Conservation (phyloP, 2,888 invertebrate genomes). For the Torymus auratus region DNA sequence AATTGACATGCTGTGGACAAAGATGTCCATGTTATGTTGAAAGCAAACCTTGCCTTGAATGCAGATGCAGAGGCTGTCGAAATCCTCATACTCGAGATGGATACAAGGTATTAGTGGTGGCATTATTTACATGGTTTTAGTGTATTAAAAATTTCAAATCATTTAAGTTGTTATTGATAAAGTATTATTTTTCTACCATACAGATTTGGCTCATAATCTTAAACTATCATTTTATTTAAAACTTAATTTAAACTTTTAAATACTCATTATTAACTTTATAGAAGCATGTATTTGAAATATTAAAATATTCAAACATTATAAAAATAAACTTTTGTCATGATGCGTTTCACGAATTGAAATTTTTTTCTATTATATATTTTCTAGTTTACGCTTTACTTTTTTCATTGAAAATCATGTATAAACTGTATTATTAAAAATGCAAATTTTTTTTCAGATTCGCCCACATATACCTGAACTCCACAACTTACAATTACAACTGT, state of each 20-base stretch:
- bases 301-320: too few relatives aligned
- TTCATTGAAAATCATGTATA: too few relatives aligned
- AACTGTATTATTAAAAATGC: slow-evolving; percentile 7
- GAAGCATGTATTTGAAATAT: too few relatives aligned
- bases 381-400: too few relatives aligned
- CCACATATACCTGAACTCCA: slow-evolving; percentile 84
- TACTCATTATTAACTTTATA: too few relatives aligned
- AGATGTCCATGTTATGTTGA: slow-evolving; percentile 96
- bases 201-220: background rate
- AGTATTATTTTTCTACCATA: background rate
- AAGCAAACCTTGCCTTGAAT: slow-evolving; percentile 91
- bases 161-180: slow-evolving; percentile 8
- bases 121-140: too few relatives aligned
- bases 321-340: too few relatives aligned
- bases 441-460: slow-evolving; percentile 78
- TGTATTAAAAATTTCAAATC: background rate
- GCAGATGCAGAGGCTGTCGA: slow-evolving; percentile 94
- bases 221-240: too few relatives aligned
- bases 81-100: slow-evolving; percentile 93
- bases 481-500: slow-evolving; percentile 79
- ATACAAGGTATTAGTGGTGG: slow-evolving; percentile 81
- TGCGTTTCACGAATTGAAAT: too few relatives aligned
- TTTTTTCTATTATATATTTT: too few relatives aligned
- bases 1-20: slow-evolving; percentile 94
- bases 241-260: too few relatives aligned